These are phyloP conservation scores for Protobothrops flavoviridis DNA, from an alignment of 2,113 vertebrate genomes.

Conservation along the genomic window DNA sequence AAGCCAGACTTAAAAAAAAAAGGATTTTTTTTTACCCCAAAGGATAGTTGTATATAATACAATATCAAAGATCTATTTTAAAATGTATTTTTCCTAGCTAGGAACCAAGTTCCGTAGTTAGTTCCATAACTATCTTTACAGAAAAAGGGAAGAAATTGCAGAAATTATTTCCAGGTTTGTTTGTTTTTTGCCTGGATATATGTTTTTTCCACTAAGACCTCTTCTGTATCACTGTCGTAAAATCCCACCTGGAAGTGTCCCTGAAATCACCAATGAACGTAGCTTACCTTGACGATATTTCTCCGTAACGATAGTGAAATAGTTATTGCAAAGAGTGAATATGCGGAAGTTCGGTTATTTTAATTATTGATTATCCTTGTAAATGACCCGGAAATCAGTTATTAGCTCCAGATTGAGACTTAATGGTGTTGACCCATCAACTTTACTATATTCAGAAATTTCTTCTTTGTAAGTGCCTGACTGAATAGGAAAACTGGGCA, in stretches of 20 bases:
- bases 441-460: not conserved
- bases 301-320: not conserved
- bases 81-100: not conserved
- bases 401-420: not conserved
- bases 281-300: not conserved
- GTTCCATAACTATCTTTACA: not conserved
- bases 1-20: not conserved
- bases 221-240: not conserved
- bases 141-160: not conserved
- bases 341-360: not conserved
- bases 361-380: not conserved
- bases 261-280: not conserved
- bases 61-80: not conserved
- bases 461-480: not conserved
- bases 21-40: fast-evolving
- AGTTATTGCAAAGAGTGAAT: not conserved
- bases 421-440: not conserved
- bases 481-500: not conserved
- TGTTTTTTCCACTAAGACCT: not conserved
- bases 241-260: not conserved
- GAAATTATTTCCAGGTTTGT: not conserved
- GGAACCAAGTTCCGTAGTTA: not conserved
- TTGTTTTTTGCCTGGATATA: not conserved
- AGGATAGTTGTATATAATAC: not conserved
- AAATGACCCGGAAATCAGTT: not conserved